Percentiles rank a stretch among this genome's conserved stretches.
Evolutionary conservation across 1,140 invertebrate species (phyloP).

Genomic region (Lithobius niger): DNA sequence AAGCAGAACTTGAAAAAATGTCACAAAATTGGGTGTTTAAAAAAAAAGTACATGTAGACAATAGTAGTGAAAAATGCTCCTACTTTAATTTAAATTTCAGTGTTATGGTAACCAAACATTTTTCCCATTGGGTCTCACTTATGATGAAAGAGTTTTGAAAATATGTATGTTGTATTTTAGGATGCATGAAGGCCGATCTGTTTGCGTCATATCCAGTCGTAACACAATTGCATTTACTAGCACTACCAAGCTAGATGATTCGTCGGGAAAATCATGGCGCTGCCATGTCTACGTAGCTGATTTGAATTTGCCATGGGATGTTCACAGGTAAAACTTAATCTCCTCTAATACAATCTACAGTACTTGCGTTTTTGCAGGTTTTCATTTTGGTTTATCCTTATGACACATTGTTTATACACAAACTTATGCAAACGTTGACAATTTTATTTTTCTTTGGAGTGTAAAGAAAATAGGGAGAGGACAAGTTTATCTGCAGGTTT

Average conservation of each 20-base stretch:
- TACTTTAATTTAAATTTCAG: neutral
- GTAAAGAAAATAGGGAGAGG: too few species aligned
- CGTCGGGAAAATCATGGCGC: conserved; percentile 48
- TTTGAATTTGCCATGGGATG: conserved; percentile 69
- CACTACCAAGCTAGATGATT: conserved; percentile 50
- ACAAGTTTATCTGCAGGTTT: too few species aligned
- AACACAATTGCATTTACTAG: conserved; percentile 71
- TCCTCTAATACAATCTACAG: neutral
- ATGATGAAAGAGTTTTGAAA: neutral
- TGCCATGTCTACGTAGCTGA: conserved; percentile 75
- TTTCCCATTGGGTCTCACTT: too few species aligned
- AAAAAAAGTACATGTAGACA: too few species aligned
- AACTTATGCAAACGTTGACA: too few species aligned
- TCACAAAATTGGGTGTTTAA: too few species aligned
- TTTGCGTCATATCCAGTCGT: conserved; percentile 56
- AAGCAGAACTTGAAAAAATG: too few species aligned
- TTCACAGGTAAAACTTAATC: conserved; percentile 45
- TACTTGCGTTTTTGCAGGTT: neutral
- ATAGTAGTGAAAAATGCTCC: neutral
- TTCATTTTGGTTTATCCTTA: neutral
- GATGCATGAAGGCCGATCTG: conserved; percentile 35
- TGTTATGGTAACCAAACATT: neutral
- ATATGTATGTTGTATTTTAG: too few species aligned
- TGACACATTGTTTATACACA: too few species aligned
- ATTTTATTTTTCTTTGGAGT: too few species aligned